A percentile compares a stretch with the other conserved stretches of the same genome.
Evolutionary conservation across 2,888 invertebrate species (phyloP).

Genomic region (Disparrhopalites patrizii): DNA sequence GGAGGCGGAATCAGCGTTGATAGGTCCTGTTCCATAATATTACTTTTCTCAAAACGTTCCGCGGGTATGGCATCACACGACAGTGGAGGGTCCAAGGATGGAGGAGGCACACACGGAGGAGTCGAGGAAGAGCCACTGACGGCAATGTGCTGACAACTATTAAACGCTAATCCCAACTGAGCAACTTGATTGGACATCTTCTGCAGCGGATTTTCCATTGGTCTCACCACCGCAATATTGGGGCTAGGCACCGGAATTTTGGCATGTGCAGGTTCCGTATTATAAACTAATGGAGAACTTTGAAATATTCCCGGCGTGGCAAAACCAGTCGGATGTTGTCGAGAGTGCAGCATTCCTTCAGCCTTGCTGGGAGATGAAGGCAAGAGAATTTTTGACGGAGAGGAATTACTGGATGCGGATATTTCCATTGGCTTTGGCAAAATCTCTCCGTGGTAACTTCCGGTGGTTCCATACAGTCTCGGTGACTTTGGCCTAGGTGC

Average conservation of each 20-base stretch:
- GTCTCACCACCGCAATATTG: constrained; percentile 44
- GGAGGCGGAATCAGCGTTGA: background rate
- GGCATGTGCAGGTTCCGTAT: background rate
- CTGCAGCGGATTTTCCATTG: constrained; percentile 46
- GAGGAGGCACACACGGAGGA: background rate
- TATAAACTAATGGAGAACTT: no score
- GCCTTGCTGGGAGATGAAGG: background rate
- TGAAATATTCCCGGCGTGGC: background rate
- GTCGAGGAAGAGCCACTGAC: no score
- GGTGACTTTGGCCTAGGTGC: no score
- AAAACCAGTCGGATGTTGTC: background rate
- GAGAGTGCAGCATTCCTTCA: background rate
- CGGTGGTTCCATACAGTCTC: no score
- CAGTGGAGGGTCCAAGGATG: background rate
- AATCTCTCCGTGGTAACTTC: no score
- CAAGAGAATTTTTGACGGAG: background rate
- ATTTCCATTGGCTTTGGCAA: no score
- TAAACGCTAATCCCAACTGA: constrained; percentile 35
- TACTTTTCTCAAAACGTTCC: background rate
- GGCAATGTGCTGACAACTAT: background rate
- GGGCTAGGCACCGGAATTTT: constrained; percentile 6
- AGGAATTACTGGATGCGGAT: background rate
- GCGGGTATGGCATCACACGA: background rate
- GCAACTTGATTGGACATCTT: constrained; percentile 43
- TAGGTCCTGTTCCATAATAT: background rate